Conservation (phyloP, 2,113 vertebrate genomes). For the Nycticorax nycticorax region DNA sequence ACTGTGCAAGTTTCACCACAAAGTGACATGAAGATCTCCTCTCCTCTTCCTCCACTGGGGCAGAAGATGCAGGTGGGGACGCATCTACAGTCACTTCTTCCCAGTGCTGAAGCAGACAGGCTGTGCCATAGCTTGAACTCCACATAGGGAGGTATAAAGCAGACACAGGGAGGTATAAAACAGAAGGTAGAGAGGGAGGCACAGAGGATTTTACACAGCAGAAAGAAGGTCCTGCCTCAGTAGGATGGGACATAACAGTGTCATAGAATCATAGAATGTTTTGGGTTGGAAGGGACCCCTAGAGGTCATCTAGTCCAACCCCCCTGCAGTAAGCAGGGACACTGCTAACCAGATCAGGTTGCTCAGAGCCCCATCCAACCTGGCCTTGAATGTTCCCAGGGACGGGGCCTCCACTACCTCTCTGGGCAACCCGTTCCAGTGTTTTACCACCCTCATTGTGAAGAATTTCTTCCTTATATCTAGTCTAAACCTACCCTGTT, state of each 20-base stretch:
- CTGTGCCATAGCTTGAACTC: not conserved
- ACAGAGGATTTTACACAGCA: not conserved
- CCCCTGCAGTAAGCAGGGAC: too few species aligned
- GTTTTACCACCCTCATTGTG: too few species aligned
- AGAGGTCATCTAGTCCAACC: too few species aligned
- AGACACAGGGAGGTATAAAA: not conserved
- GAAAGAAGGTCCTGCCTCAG: not conserved
- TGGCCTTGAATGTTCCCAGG: too few species aligned
- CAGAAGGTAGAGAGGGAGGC: not conserved
- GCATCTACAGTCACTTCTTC: not conserved
- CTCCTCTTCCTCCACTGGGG: not conserved
- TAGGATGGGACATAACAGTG: not conserved
- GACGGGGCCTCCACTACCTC: too few species aligned
- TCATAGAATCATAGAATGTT: too few species aligned
- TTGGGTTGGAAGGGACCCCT: too few species aligned
- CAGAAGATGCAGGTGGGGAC: not conserved
- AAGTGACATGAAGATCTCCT: not conserved
- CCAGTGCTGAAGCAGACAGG: not conserved
- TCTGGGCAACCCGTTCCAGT: too few species aligned
- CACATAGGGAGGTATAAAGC: not conserved
- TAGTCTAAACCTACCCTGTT: too few species aligned
- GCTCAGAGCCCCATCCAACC: too few species aligned
- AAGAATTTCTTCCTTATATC: too few species aligned
- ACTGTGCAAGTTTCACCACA: not conserved
- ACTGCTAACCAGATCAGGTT: too few species aligned